These are phyloP conservation scores for Oryzias dopingdopingensis DNA, from an alignment of 2,797 vertebrate species.

Conservation along the genomic window DNA sequence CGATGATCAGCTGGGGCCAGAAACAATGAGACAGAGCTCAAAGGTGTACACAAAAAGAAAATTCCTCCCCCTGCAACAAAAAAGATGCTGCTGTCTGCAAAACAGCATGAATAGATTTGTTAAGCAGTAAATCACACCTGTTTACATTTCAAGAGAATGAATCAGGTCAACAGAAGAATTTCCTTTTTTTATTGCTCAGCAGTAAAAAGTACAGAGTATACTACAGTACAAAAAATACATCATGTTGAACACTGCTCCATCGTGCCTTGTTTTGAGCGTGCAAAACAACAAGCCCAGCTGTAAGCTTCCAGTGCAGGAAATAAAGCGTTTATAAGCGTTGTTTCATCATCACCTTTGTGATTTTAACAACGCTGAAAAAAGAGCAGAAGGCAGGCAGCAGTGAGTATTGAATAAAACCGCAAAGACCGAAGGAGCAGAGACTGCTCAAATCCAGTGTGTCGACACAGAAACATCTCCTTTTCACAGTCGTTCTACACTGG, in stretches of 20 bases:
- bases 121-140: neutral
- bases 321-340: constrained; percentile 37
- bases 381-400: constrained; percentile 62
- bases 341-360: constrained; percentile 33
- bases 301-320: constrained; percentile 59
- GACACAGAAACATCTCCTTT: neutral
- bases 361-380: constrained; percentile 50
- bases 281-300: constrained; percentile 67
- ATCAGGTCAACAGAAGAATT: constrained; percentile 13
- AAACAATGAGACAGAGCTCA: too few species aligned
- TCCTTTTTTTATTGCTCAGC: constrained; percentile 82
- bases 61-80: too few species aligned
- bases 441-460: constrained; percentile 20
- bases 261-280: constrained; percentile 66
- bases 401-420: constrained; percentile 62
- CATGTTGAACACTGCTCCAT: constrained; percentile 73
- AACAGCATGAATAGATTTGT: too few species aligned
- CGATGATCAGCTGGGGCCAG: too few species aligned
- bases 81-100: too few species aligned
- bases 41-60: too few species aligned
- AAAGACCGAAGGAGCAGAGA: constrained; percentile 61
- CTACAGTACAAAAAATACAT: constrained; percentile 80
- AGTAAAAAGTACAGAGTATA: constrained; percentile 85
- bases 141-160: neutral
- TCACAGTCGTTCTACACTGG: constrained; percentile 57